phyloP scores from a whole-genome alignment of 2,888 invertebrate species.

The Syritta pipiens region DNA sequence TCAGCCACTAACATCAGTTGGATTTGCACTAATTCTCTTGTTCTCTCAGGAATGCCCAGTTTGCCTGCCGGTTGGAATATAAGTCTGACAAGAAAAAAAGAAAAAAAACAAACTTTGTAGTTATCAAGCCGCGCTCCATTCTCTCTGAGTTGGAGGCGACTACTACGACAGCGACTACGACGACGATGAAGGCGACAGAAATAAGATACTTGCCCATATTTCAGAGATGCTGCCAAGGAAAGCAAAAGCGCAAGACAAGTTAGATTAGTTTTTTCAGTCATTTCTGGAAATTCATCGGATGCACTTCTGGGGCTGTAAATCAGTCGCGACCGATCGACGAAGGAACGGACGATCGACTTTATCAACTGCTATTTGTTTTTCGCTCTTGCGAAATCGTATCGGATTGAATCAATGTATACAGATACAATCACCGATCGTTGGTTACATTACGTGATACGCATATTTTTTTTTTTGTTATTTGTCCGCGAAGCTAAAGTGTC shows the following conservation, averaged over 20 bases:
- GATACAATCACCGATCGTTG: slow-evolving; percentile 43
- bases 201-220: slow-evolving; percentile 67
- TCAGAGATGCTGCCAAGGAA: slow-evolving; percentile 66
- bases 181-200: slow-evolving; percentile 54
- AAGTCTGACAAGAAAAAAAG: slow-evolving; percentile 13
- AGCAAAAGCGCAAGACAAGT: slow-evolving; percentile 69
- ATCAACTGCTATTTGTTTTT: slow-evolving; percentile 20
- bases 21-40: slow-evolving; percentile 56
- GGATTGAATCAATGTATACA: slow-evolving; percentile 37
- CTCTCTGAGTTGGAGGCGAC: slow-evolving; percentile 30
- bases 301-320: slow-evolving; percentile 66
- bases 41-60: slow-evolving; percentile 44
- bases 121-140: slow-evolving; percentile 55
- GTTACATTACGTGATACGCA: slow-evolving; percentile 60
- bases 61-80: not conserved
- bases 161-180: not conserved
- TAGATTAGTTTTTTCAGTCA: slow-evolving; percentile 69
- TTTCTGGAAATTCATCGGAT: slow-evolving; percentile 69
- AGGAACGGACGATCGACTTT: slow-evolving; percentile 25
- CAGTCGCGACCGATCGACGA: slow-evolving; percentile 27
- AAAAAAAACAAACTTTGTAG: not conserved
- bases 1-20: not conserved
- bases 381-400: slow-evolving; percentile 38
- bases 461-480: slow-evolving; percentile 17
- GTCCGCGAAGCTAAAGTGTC: slow-evolving; percentile 35